Evolutionary conservation across 2,113 vertebrate species (phyloP).

Genomic region (Xenopus tropicalis): UCB_Xtro_10.0 CM004445.2:115830001-115830500

Average conservation of each 20-base stretch:
- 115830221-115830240: neutral
- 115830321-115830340: neutral
- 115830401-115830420: conserved; percentile 34
- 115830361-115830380: neutral
- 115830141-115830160: conserved; percentile 1
- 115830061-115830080: conserved; percentile 1
- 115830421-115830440: neutral
- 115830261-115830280: neutral
- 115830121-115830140: conserved; percentile 1
- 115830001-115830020: neutral
- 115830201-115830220: conserved; percentile 18
- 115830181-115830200: conserved; percentile 21
- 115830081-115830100: conserved; percentile 1
- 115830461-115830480: conserved; percentile 25
- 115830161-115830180: conserved; percentile 31
- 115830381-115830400: conserved; percentile 9
- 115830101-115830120: conserved; percentile 19
- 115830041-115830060: conserved; percentile 16
- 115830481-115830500: conserved; percentile 28
- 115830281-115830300: neutral
- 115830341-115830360: too few species aligned
- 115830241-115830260: neutral
- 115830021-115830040: conserved; percentile 37
- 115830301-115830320: conserved; percentile 19
- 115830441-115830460: conserved; percentile 11